phyloP scores from a whole-genome alignment of 2,888 invertebrate species.

The Platycheirus albimanus region DNA sequence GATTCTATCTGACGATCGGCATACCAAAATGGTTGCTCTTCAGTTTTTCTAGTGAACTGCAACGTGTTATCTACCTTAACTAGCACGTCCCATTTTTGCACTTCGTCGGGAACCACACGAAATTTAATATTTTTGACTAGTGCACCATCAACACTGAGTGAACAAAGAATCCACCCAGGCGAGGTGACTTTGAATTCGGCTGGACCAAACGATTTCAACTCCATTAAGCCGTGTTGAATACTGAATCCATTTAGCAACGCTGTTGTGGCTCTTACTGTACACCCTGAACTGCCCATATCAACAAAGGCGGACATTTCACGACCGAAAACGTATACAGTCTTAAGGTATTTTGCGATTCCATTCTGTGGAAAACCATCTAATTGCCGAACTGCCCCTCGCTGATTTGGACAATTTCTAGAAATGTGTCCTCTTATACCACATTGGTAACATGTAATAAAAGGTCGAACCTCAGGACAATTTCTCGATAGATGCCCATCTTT shows the following conservation, averaged over 20 bases:
- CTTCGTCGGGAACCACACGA: too few species aligned
- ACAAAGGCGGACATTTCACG: constrained; percentile 4
- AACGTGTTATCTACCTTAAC: background rate
- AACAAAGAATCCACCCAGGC: background rate
- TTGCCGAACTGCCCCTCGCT: background rate
- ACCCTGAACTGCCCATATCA: constrained; percentile 24
- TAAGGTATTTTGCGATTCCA: constrained; percentile 15
- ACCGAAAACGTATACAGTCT: background rate
- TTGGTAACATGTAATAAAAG: background rate
- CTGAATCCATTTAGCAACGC: background rate
- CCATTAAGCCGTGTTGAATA: constrained; percentile 17
- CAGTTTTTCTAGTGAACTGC: too few species aligned
- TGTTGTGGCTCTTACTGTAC: constrained; percentile 4
- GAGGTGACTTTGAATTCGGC: constrained; percentile 11
- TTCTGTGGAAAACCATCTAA: background rate
- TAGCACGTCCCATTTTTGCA: too few species aligned
- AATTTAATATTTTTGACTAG: too few species aligned
- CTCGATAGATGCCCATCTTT: background rate
- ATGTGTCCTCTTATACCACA: constrained; percentile 12
- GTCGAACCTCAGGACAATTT: constrained; percentile 9
- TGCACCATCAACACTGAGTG: too few species aligned
- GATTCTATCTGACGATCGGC: too few species aligned
- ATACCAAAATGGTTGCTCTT: too few species aligned
- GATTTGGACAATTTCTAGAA: background rate
- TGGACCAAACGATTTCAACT: constrained; percentile 13